Evolutionary conservation across 2,113 vertebrate genomes (phyloP).

Genomic region (Conger conger): DNA sequence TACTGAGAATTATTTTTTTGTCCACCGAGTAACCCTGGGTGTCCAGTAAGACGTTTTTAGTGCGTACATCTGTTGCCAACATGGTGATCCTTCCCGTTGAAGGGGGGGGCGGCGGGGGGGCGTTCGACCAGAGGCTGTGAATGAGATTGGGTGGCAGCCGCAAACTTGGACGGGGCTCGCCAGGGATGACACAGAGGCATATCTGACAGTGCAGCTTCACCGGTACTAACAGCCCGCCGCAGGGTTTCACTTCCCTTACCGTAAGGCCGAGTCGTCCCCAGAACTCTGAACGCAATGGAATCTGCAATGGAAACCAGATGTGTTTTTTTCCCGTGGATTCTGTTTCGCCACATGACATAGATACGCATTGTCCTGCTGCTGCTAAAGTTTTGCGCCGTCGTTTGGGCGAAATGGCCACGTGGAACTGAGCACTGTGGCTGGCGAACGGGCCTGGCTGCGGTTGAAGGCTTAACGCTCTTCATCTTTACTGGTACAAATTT

Average conservation of each 20-base stretch:
- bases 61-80: conserved; percentile 6
- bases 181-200: background rate
- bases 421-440: background rate
- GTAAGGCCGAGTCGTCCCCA: conserved; percentile 8
- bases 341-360: background rate
- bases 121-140: background rate
- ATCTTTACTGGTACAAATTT: background rate
- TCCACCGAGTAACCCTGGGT: no score
- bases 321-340: background rate
- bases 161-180: background rate
- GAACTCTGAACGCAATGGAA: background rate
- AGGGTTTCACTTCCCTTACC: conserved; percentile 23
- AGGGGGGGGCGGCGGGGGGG: no score
- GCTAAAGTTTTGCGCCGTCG: background rate
- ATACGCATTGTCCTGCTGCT: background rate
- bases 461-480: no score
- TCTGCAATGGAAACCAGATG: background rate
- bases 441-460: no score
- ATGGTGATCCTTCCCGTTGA: background rate
- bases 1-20: no score
- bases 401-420: background rate
- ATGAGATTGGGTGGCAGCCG: conserved; percentile 10
- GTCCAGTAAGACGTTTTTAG: no score
- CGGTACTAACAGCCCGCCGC: conserved; percentile 24
- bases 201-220: conserved; percentile 1